A percentile compares a stretch with the other conserved stretches of the same genome.
Evolutionary conservation across 2,797 vertebrate species (phyloP).

Genomic region (Euphonia xanthogaster): DNA sequence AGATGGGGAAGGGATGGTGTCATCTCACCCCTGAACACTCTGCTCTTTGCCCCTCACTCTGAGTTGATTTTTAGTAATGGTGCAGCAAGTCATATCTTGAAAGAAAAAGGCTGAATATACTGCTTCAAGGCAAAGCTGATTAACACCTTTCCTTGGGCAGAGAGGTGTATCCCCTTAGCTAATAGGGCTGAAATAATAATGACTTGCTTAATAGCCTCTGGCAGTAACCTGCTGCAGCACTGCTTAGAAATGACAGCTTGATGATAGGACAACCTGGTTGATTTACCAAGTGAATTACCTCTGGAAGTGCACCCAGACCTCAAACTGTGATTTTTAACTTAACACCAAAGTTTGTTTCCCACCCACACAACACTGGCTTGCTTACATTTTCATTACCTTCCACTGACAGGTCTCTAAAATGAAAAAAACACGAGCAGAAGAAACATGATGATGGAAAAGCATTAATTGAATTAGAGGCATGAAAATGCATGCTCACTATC

Average conservation of each 20-base stretch:
- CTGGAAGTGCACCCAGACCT: constrained; percentile 35
- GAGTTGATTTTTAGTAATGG: neutral
- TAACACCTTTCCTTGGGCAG: neutral
- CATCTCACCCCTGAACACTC: neutral
- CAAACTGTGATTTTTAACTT: constrained; percentile 47
- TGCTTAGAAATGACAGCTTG: constrained; percentile 52
- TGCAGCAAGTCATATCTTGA: neutral
- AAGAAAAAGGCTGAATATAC: neutral
- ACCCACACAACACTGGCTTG: neutral
- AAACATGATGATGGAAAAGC: neutral
- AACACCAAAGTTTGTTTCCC: constrained; percentile 32
- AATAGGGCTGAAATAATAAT: constrained; percentile 65
- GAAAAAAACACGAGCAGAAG: neutral
- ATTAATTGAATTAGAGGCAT: constrained; percentile 19
- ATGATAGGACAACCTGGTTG: constrained; percentile 44
- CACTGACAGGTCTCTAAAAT: constrained; percentile 20
- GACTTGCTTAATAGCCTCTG: constrained; percentile 44
- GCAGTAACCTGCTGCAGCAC: constrained; percentile 31
- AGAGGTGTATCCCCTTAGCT: constrained; percentile 24
- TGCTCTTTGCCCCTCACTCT: neutral
- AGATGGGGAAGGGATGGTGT: neutral
- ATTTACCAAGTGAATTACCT: constrained; percentile 51
- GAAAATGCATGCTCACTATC: neutral
- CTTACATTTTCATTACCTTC: constrained; percentile 40
- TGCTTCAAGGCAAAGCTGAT: neutral